phyloP scores from a whole-genome alignment of 2,888 invertebrate genomes.

The Drosophila paramelanica region DNA sequence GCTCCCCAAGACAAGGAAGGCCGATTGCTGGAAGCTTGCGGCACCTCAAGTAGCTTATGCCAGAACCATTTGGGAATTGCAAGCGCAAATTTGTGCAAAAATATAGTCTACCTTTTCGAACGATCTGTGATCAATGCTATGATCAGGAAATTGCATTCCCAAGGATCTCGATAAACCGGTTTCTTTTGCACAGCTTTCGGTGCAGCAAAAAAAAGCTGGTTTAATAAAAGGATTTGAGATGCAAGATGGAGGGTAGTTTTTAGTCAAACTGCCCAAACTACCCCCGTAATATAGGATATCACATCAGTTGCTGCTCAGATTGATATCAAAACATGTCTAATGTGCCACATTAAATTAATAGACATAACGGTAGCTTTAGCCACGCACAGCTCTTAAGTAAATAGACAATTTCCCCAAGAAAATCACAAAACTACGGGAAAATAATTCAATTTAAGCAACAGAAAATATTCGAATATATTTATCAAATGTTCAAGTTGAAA shows the following conservation, averaged over 20 bases:
- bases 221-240: not conserved
- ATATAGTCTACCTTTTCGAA: constrained; percentile 8
- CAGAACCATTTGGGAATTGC: constrained; percentile 71
- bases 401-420: constrained; percentile 55
- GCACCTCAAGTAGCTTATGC: constrained; percentile 18
- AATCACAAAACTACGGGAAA: constrained; percentile 41
- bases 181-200: constrained; percentile 19
- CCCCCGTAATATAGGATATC: not conserved
- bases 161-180: constrained; percentile 19
- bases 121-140: constrained; percentile 12
- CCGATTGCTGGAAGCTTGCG: constrained; percentile 39
- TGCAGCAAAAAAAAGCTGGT: constrained; percentile 10
- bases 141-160: constrained; percentile 20
- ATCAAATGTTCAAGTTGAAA: constrained; percentile 12
- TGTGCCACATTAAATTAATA: constrained; percentile 37
- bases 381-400: constrained; percentile 39
- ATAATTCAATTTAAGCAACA: constrained; percentile 37
- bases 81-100: constrained; percentile 1
- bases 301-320: not conserved
- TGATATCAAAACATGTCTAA: constrained; percentile 6
- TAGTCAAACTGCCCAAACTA: not conserved
- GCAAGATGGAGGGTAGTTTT: not conserved
- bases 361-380: constrained; percentile 39
- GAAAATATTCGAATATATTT: constrained; percentile 28
- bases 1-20: constrained; percentile 94